Conservation (phyloP, 2,113 vertebrate genomes). For the Ammodytes marinus region DNA sequence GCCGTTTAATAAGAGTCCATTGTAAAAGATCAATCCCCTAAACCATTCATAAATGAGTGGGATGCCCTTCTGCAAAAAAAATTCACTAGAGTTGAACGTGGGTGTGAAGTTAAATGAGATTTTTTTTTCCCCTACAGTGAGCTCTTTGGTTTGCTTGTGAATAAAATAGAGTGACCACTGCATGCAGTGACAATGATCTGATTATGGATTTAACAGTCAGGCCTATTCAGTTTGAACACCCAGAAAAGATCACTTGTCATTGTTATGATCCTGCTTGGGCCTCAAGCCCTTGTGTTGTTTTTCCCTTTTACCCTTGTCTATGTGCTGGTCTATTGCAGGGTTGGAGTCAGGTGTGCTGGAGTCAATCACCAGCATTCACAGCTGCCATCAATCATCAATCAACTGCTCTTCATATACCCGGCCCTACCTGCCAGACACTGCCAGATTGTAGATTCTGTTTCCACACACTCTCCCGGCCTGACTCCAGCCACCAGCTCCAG, state of each 20-base stretch:
- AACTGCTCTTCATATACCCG: too few relatives aligned
- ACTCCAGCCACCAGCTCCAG: too few relatives aligned
- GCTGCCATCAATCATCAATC: too few relatives aligned
- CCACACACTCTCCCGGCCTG: too few relatives aligned
- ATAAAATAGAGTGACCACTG: background rate
- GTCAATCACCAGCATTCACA: too few relatives aligned
- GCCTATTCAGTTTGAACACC: background rate
- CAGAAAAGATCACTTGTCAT: constrained; percentile 1
- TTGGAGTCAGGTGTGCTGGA: too few relatives aligned
- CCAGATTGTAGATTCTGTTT: too few relatives aligned
- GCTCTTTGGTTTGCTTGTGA: background rate
- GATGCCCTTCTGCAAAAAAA: background rate
- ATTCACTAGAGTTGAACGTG: background rate
- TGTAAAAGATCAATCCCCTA: background rate
- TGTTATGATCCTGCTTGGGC: too few relatives aligned
- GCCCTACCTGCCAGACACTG: too few relatives aligned
- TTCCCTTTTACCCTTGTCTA: too few relatives aligned
- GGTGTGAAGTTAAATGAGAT: background rate
- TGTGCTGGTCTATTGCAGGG: too few relatives aligned
- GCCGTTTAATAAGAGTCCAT: constrained; percentile 12
- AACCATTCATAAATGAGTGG: constrained; percentile 3
- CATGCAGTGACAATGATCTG: background rate
- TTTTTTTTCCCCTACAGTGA: background rate
- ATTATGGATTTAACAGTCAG: background rate
- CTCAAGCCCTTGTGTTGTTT: too few relatives aligned